Conservation (phyloP, 2,113 vertebrate genomes). For the Bujurquina vittata region DNA sequence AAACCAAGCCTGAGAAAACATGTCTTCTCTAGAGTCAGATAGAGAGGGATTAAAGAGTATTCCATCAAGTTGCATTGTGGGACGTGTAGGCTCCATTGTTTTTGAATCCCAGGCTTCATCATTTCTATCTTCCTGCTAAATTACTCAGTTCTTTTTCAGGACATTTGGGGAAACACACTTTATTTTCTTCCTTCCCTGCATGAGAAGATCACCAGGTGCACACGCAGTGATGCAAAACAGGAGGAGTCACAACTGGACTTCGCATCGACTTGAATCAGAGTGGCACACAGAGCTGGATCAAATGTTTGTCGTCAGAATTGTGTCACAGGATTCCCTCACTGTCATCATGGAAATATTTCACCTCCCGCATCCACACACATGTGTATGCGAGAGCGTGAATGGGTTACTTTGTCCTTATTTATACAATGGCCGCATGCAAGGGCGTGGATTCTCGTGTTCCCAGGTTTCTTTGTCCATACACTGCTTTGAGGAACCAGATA, state of each 20-base stretch:
- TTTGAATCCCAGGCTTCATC: background rate
- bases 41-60: background rate
- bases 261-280: background rate
- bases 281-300: background rate
- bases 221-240: background rate
- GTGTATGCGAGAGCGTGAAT: background rate
- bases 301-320: slow-evolving; percentile 25
- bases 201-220: background rate
- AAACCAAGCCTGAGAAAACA: background rate
- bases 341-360: slow-evolving; percentile 55
- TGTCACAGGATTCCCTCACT: slow-evolving; percentile 49
- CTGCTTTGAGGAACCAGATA: slow-evolving; percentile 50
- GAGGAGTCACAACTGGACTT: background rate
- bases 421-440: slow-evolving; percentile 17
- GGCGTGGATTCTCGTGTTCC: slow-evolving; percentile 47
- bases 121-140: background rate
- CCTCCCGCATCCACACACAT: background rate
- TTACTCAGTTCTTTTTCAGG: background rate
- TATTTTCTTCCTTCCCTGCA: background rate
- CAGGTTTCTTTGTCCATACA: slow-evolving; percentile 37
- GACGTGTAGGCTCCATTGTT: background rate
- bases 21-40: background rate
- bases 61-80: background rate
- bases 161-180: background rate
- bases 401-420: slow-evolving; percentile 10